Base-by-base conservation (phyloP, 2,888 invertebrate genomes). In the Drosophila acutilabella region DNA sequence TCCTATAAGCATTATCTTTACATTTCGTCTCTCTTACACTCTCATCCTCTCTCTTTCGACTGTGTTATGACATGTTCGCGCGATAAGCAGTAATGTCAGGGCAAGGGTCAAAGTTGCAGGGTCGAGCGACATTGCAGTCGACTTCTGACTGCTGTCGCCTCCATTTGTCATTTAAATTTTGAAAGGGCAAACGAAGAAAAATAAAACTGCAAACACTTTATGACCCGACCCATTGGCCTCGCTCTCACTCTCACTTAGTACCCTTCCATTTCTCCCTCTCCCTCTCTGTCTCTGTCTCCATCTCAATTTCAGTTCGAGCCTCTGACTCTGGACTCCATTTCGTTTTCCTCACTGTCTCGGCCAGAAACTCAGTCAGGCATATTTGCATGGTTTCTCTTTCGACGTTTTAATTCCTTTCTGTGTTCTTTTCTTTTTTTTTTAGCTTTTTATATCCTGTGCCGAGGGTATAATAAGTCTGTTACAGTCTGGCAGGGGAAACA, bases 151-250 rank as follows among this genome's bases (percentile, higher is more conserved):
- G 74, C 84, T 74, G 62, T 69, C 51, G 82, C 81, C 81, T 71
- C 71, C 88, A 83, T 83, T 83, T 83, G 88, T 83, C 83, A 83
- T 83, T 88, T 78, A 57, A 82, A 86, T 81, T 85, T 80, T 36
- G 62, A 78, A 86, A 80, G 83, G 68, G 47, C 68, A 69, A 80
- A 71, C 60, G 64, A 57, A 50, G 57, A 50, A 72, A 76, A 71
- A 74, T 73, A 71, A 64, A 83, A 84, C 64, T 70, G 75, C 66
- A 68, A 61, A 78, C 64, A 71, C 59, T 71, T 73, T 78, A 74
- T 66, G 74, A 44, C 42, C 50, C 50, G 44, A 53, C 53, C 54
- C 44, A 58, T 54, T 64, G 64, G 57, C 51, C 52, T 18, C 47
- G 42, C 60, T 45, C 61, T 23, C 58, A 18, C 44, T 47, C 58